Conservation (phyloP, 53 echinoderm and acorn worm genomes). For the Holothuria leucospilota region DNA sequence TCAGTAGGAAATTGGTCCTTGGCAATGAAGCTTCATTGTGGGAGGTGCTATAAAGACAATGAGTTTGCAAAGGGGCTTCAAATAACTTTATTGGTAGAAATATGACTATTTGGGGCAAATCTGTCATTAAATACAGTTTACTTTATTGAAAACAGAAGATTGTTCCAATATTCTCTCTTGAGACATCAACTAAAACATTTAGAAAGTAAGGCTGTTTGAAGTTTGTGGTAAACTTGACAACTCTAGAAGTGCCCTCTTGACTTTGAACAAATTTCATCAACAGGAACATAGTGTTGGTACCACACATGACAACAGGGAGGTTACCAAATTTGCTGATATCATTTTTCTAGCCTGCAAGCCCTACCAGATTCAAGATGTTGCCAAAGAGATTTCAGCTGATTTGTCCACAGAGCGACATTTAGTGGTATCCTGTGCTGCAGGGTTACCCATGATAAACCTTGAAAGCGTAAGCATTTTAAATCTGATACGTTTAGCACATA, state of each 20-base stretch:
- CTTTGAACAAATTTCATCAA: background rate
- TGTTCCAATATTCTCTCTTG: too few species aligned
- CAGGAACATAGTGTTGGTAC: slow-evolving; percentile 71
- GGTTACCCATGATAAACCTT: slow-evolving; percentile 50
- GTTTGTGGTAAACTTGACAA: background rate
- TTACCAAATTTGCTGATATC: slow-evolving; percentile 53
- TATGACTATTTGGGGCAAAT: too few species aligned
- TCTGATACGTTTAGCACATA: too few species aligned
- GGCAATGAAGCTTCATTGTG: too few species aligned
- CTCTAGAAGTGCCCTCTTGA: background rate
- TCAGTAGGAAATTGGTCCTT: too few species aligned
- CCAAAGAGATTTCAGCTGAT: slow-evolving; percentile 48
- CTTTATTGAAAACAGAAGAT: too few species aligned
- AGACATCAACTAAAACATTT: too few species aligned
- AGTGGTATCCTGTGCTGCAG: slow-evolving; percentile 65
- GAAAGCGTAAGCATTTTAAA: slow-evolving; percentile 55
- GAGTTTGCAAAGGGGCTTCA: too few species aligned
- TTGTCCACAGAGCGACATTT: slow-evolving; percentile 36
- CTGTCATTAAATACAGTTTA: too few species aligned
- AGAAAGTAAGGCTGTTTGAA: background rate
- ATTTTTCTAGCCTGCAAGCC: slow-evolving; percentile 90
- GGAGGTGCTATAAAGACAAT: too few species aligned
- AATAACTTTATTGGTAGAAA: too few species aligned
- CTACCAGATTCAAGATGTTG: slow-evolving; percentile 77
- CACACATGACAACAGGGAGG: slow-evolving; percentile 76